Conservation (phyloP, 1,140 invertebrate species). For the Leptinotarsa undecemlineata region DNA sequence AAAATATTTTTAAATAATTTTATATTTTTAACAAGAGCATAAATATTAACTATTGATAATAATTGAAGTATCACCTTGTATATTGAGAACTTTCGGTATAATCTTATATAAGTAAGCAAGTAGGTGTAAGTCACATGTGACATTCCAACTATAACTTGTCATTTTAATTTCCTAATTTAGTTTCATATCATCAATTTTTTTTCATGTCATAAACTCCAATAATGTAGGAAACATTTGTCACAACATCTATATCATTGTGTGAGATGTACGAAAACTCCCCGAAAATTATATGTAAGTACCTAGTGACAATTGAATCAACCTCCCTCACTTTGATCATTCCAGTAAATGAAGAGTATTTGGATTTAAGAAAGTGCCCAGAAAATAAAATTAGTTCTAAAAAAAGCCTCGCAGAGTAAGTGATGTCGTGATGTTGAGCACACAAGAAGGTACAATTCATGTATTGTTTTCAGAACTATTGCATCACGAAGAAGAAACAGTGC, state of each 20-base stretch:
- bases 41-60: too few species aligned
- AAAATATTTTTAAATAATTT: too few species aligned
- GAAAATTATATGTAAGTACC: conserved; percentile 27
- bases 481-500: background rate
- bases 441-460: too few species aligned
- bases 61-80: too few species aligned
- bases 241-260: background rate
- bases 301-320: background rate
- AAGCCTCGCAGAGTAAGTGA: background rate
- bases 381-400: background rate
- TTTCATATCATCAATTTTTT: conserved; percentile 5
- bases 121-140: background rate
- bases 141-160: background rate
- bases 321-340: conserved; percentile 3
- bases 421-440: too few species aligned
- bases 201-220: conserved; percentile 9
- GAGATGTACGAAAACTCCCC: conserved; percentile 6
- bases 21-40: too few species aligned
- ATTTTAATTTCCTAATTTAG: background rate
- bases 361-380: conserved; percentile 24
- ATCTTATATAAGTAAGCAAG: background rate
- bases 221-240: background rate
- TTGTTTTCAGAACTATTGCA: background rate
- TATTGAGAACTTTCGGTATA: background rate
- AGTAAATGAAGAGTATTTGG: conserved; percentile 34